Evolutionary conservation across 2,888 invertebrate species (phyloP), one percentile per base, ranked within the genome.

Genomic region (Pristionchus arcanus): DNA sequence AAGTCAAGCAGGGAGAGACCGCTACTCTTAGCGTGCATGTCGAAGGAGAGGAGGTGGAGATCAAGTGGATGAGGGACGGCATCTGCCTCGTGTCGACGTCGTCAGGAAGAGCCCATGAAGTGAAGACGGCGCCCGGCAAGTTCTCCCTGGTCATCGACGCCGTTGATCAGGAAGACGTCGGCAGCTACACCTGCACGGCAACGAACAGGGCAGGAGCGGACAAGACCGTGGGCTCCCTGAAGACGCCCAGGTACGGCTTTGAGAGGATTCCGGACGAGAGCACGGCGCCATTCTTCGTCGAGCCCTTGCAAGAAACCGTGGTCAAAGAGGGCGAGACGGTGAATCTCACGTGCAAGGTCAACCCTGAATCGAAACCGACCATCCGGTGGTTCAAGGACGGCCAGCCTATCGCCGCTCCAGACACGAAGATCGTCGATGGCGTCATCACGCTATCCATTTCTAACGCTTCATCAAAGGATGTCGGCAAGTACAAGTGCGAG

Each of bases 151-250:
- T 98, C 31, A 98, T 99, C 96, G 97, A 98, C 95, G 98, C 98
- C 94, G 98, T 98, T 19, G 97, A 97, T 95, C 97, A 97, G 0
- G 98, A 98, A 95, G 98, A 99, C 95, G 98, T 98, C 11, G 99
- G 99, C 0, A 96, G 98, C 59, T 99, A 99, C 95, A 98, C 98
- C 0, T 98, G 98, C 95, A 98, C 98, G 1, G 98, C 98, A 0
- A 98, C 98, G 95, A 99, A 98, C 28, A 97, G 97, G 84, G 93
- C 92, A n/a, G 94, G 93, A 59, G 91, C 91, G 42, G 94, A 92
- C 49, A 93, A 92, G 86, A 94, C 93, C 15, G 87, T 91, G 28
- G 94, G 93, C 28, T 92, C 92, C n/a, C 89, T 94, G 68, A 94
- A 92, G 89, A 91, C 94, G 90, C 93, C 94, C 34, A 92, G 94